Evolutionary conservation across 2,113 vertebrate species (phyloP).

Genomic region (Microcebus tavaratra): DNA sequence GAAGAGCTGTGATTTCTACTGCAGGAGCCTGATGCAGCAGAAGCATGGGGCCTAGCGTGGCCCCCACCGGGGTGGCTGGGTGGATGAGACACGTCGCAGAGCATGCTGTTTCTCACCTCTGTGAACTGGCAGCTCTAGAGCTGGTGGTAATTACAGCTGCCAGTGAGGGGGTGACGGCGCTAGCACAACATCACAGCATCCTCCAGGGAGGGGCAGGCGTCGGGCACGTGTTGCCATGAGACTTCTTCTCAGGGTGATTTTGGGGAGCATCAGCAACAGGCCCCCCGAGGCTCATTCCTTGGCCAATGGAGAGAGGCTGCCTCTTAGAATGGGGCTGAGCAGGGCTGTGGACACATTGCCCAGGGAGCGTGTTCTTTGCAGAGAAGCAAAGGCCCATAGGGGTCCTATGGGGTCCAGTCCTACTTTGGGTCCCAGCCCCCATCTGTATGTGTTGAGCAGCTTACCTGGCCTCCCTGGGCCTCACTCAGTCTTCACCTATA

Average conservation of each 20-base stretch:
- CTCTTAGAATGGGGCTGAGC: background rate
- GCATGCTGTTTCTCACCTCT: constrained; percentile 18
- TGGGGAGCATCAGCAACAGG: background rate
- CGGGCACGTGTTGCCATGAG: constrained; percentile 25
- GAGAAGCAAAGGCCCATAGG: background rate
- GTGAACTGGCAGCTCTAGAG: background rate
- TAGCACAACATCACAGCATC: constrained; percentile 60
- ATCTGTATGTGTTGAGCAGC: background rate
- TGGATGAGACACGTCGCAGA: background rate
- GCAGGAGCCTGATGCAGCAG: background rate
- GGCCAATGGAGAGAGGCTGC: background rate
- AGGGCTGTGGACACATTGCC: background rate
- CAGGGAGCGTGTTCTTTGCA: background rate
- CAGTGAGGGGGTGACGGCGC: constrained; percentile 37
- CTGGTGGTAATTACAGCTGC: constrained; percentile 74
- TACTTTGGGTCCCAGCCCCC: background rate
- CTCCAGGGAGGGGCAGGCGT: constrained; percentile 63
- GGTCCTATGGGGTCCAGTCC: background rate
- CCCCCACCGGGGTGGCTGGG: background rate
- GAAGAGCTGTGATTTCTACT: background rate
- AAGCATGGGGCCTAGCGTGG: background rate
- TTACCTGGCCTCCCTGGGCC: background rate
- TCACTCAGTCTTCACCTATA: background rate
- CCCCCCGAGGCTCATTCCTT: background rate
- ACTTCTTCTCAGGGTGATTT: background rate